A percentile compares a stretch with the other conserved stretches of the same genome.
Evolutionary conservation across 2,113 vertebrate species (phyloP).

Genomic region (Actenoides hombroni): DNA sequence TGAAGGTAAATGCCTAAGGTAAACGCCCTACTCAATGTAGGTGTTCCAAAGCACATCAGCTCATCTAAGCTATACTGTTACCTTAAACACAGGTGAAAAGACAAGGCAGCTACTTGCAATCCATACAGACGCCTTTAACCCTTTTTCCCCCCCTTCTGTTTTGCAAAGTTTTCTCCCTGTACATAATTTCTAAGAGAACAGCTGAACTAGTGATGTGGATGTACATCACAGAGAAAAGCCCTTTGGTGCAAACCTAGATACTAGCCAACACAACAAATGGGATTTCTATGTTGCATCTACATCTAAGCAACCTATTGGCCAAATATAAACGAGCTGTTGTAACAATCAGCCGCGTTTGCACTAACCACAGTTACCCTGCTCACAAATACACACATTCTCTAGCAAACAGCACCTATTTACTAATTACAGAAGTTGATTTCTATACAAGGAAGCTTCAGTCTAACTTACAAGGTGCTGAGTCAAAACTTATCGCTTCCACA

Average conservation of each 20-base stretch:
- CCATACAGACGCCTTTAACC: not conserved
- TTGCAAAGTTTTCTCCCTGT: not conserved
- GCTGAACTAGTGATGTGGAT: not conserved
- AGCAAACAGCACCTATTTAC: not conserved
- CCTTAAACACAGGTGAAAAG: not conserved
- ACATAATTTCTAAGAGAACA: not conserved
- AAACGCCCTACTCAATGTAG: not conserved
- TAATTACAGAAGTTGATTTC: constrained; percentile 17
- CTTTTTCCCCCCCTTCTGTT: not conserved
- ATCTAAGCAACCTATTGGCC: not conserved
- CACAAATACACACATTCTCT: not conserved
- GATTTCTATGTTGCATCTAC: not conserved
- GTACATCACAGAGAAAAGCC: not conserved
- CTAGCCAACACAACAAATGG: not conserved
- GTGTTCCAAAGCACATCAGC: not conserved
- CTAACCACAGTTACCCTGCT: not conserved
- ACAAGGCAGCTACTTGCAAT: not conserved
- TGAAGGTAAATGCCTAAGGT: not conserved
- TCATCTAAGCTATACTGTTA: not conserved
- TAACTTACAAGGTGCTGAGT: constrained; percentile 19
- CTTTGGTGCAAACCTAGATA: not conserved
- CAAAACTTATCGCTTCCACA: constrained; percentile 48
- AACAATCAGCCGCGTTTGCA: not conserved
- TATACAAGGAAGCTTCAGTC: constrained; percentile 37
- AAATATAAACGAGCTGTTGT: accelerated